Evolutionary conservation across 2,888 invertebrate species (phyloP).

Genomic region (Xiphydria camelus): DNA sequence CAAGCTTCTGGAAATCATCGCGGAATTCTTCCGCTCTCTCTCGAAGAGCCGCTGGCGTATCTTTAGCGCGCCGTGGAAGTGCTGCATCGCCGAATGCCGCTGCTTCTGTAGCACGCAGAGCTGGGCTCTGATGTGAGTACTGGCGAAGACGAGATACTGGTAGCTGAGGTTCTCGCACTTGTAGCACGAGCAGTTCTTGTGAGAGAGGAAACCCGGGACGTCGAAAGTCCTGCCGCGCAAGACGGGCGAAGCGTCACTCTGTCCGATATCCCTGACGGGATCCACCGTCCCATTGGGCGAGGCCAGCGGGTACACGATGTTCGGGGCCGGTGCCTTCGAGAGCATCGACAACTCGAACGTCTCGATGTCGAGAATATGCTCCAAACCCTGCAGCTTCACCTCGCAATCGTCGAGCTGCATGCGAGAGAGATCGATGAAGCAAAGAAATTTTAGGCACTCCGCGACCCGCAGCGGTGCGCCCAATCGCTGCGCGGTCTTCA

Average conservation of each 20-base stretch:
- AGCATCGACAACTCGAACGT: constrained; percentile 30
- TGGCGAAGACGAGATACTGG: constrained; percentile 40
- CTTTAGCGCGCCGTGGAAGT: constrained; percentile 44
- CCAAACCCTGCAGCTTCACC: constrained; percentile 46
- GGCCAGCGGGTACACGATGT: background rate
- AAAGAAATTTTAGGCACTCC: constrained; percentile 42
- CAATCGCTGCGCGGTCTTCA: constrained; percentile 39
- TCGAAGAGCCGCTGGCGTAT: constrained; percentile 31
- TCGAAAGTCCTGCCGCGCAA: constrained; percentile 37
- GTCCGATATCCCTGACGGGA: constrained; percentile 19
- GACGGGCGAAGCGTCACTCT: constrained; percentile 41
- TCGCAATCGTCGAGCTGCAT: constrained; percentile 43
- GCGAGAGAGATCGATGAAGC: constrained; percentile 45
- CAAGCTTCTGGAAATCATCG: too few relatives aligned
- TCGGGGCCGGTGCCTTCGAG: constrained; percentile 1
- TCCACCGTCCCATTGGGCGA: constrained; percentile 12
- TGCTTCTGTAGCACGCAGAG: constrained; percentile 39
- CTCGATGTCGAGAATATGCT: constrained; percentile 47
- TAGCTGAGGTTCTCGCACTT: constrained; percentile 42
- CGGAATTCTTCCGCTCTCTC: constrained; percentile 9
- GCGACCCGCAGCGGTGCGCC: constrained; percentile 43
- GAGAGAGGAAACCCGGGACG: constrained; percentile 40
- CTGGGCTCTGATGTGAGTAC: constrained; percentile 46
- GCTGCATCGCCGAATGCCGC: constrained; percentile 31
- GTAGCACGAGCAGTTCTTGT: constrained; percentile 43